phyloP scores from a whole-genome alignment of 2,888 invertebrate genomes.

The Podotricha telesiphe region DNA sequence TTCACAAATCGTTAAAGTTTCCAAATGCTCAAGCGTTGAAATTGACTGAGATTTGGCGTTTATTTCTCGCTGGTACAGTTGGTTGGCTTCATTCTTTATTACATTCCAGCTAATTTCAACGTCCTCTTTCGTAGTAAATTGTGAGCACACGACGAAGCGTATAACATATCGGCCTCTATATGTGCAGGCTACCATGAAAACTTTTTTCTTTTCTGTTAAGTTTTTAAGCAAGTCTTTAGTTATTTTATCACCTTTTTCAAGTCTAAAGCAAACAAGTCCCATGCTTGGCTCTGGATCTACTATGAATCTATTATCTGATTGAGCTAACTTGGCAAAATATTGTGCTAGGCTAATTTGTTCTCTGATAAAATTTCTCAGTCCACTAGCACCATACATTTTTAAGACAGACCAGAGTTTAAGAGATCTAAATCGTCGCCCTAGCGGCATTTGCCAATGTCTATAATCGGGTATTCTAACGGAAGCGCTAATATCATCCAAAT shows the following conservation, averaged over 20 bases:
- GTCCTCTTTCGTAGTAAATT: slow-evolving; percentile 87
- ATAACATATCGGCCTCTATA: slow-evolving; percentile 87
- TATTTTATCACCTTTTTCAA: slow-evolving; percentile 88
- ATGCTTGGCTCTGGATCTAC: slow-evolving; percentile 88
- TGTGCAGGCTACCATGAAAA: slow-evolving; percentile 92
- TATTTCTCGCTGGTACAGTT: slow-evolving; percentile 59
- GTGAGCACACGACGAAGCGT: slow-evolving; percentile 92
- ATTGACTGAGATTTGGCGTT: slow-evolving; percentile 53
- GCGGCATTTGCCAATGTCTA: slow-evolving; percentile 93
- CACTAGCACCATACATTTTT: slow-evolving; percentile 91
- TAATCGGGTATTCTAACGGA: slow-evolving; percentile 85
- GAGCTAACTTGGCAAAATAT: slow-evolving; percentile 89
- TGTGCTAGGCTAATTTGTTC: slow-evolving; percentile 89
- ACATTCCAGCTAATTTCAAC: slow-evolving; percentile 89
- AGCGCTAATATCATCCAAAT: slow-evolving; percentile 86
- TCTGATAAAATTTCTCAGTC: slow-evolving; percentile 90
- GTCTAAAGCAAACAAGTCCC: slow-evolving; percentile 95
- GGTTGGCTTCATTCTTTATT: slow-evolving; percentile 83
- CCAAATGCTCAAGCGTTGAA: slow-evolving; percentile 63
- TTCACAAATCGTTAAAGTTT: slow-evolving; percentile 61
- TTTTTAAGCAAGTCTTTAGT: slow-evolving; percentile 89
- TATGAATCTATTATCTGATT: slow-evolving; percentile 90
- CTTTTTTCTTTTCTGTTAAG: slow-evolving; percentile 88
- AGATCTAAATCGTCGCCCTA: slow-evolving; percentile 94
- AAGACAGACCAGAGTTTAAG: slow-evolving; percentile 97